phyloP scores from a whole-genome alignment of 2,113 vertebrate species.

The Stictonetta naevosa region DNA sequence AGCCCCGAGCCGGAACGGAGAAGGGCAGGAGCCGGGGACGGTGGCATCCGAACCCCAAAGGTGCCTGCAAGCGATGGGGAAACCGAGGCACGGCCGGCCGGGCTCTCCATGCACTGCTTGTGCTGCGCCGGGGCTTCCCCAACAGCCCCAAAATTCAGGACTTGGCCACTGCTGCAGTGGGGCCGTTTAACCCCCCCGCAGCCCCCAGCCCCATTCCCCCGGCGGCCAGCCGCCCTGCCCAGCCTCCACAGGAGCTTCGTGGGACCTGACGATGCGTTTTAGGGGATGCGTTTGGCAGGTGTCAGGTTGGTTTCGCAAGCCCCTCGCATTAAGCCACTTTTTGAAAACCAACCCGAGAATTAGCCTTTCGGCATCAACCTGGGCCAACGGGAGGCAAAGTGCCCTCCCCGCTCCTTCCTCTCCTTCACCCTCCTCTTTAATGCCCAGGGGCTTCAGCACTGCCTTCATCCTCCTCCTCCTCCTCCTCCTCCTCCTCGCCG shows the following conservation, averaged over 20 bases:
- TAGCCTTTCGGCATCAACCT: background rate
- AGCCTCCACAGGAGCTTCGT: background rate
- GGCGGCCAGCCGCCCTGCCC: background rate
- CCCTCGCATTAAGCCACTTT: too few relatives aligned
- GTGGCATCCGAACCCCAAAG: accelerated
- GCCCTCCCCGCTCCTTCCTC: background rate
- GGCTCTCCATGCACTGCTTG: background rate
- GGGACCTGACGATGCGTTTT: too few relatives aligned
- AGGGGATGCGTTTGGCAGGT: too few relatives aligned
- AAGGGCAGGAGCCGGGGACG: background rate
- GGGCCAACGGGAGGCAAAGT: background rate
- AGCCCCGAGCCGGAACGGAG: background rate
- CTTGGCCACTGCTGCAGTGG: accelerated
- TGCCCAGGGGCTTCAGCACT: background rate
- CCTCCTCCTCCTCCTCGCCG: background rate
- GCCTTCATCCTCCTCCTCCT: background rate
- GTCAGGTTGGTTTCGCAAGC: background rate
- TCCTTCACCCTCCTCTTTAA: background rate
- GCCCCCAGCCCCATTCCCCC: background rate
- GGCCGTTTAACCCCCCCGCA: background rate
- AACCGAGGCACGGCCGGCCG: background rate
- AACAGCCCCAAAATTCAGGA: background rate
- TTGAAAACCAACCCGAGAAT: too few relatives aligned
- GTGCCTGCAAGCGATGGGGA: accelerated
- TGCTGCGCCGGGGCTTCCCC: too few relatives aligned